Percentiles rank a stretch among this genome's conserved stretches.
Conservation (phyloP, 2,113 vertebrate genomes). For the Morphnarchus princeps region DNA sequence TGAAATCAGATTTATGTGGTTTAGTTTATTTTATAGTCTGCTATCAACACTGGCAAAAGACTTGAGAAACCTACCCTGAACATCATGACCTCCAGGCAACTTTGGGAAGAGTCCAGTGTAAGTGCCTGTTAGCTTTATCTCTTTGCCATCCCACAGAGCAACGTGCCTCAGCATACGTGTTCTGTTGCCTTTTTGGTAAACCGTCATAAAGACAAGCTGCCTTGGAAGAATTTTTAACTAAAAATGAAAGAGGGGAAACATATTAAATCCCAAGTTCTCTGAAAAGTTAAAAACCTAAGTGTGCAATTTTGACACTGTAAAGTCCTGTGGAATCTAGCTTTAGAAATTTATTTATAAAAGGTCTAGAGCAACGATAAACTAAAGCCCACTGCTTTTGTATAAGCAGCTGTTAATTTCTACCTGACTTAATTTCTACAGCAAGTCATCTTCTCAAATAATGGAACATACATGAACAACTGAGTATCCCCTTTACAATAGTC, state of each 20-base stretch:
- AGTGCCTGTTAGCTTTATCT: slow-evolving; percentile 62
- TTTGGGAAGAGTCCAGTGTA: slow-evolving; percentile 67
- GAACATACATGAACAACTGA: neutral
- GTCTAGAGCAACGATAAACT: neutral
- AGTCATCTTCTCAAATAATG: neutral
- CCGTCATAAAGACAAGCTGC: slow-evolving; percentile 54
- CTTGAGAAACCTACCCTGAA: slow-evolving; percentile 69
- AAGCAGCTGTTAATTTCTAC: neutral
- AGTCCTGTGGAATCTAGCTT: neutral
- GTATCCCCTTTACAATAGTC: neutral
- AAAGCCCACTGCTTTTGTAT: neutral
- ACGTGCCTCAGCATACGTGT: slow-evolving; percentile 64
- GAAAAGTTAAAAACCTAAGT: neutral
- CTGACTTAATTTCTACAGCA: neutral
- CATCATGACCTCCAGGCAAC: slow-evolving; percentile 54
- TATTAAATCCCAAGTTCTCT: neutral
- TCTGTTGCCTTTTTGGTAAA: slow-evolving; percentile 60
- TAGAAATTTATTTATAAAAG: neutral
- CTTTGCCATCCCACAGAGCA: slow-evolving; percentile 71
- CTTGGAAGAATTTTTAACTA: slow-evolving; percentile 73
- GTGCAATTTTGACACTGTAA: neutral
- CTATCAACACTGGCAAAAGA: neutral
- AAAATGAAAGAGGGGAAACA: neutral
- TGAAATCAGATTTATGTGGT: neutral
- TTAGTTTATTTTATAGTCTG: neutral